Conservation (phyloP, 2,113 vertebrate genomes). For the Syngnathus scovelli region DNA sequence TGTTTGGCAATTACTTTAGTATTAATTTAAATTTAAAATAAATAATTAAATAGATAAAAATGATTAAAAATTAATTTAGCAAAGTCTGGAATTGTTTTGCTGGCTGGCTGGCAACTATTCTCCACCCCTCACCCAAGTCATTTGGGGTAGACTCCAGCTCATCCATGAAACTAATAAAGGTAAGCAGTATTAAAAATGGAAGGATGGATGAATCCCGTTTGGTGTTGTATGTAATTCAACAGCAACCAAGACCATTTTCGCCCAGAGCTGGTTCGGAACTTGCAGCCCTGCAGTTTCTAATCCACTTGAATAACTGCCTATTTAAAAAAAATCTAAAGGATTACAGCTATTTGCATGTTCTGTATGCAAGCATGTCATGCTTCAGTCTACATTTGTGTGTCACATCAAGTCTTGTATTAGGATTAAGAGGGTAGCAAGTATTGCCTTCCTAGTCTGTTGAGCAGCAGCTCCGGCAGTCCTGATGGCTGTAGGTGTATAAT, state of each 20-base stretch:
- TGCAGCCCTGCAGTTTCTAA: not conserved
- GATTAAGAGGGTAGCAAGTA: constrained; percentile 42
- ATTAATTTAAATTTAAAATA: too few relatives aligned
- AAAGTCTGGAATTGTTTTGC: too few relatives aligned
- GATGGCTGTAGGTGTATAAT: constrained; percentile 62
- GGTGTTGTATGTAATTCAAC: too few relatives aligned
- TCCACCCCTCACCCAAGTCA: too few relatives aligned
- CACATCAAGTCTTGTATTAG: constrained; percentile 38
- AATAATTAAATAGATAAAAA: too few relatives aligned
- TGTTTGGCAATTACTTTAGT: too few relatives aligned
- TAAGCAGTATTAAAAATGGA: too few relatives aligned
- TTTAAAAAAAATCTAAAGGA: constrained; percentile 1
- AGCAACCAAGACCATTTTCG: not conserved
- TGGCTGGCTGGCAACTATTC: too few relatives aligned
- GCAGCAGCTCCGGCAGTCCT: constrained; percentile 44
- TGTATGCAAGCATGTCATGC: not conserved
- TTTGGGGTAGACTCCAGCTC: too few relatives aligned
- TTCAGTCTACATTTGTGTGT: constrained; percentile 15
- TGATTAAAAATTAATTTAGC: too few relatives aligned
- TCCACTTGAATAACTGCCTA: not conserved
- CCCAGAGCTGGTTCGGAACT: not conserved
- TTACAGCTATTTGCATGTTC: constrained; percentile 1
- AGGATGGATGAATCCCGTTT: too few relatives aligned
- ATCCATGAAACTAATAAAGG: too few relatives aligned
- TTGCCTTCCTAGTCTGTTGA: constrained; percentile 39